Conservation (phyloP, 2,797 vertebrate genomes). For the Gephyroberyx darwinii region DNA sequence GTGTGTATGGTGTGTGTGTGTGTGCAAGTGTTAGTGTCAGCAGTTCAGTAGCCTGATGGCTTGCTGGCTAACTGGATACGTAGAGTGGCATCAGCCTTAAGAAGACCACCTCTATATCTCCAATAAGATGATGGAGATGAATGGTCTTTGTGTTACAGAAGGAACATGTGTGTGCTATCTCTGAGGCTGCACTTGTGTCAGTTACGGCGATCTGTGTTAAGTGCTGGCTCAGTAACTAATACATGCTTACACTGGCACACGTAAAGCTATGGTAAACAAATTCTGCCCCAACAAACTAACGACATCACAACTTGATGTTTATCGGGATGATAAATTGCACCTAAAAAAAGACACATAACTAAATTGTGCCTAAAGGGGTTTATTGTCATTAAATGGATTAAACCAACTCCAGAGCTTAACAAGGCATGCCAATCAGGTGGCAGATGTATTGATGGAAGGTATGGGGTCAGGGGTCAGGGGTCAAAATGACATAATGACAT, state of each 20-base stretch:
- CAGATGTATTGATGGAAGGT: constrained; percentile 40
- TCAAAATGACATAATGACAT: constrained; percentile 49
- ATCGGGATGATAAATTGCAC: constrained; percentile 53
- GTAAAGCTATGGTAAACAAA: constrained; percentile 39
- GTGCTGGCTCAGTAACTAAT: constrained; percentile 15
- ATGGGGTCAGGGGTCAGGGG: constrained; percentile 50
- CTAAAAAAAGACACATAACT: constrained; percentile 41
- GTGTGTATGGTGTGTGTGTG: too few species aligned
- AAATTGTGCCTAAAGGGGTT: constrained; percentile 53
- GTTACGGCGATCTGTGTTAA: constrained; percentile 15
- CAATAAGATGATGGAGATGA: too few species aligned
- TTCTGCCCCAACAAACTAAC: constrained; percentile 38
- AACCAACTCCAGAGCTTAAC: constrained; percentile 49
- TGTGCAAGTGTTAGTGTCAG: too few species aligned
- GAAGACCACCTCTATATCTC: too few species aligned
- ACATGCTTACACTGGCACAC: not conserved
- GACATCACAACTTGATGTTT: constrained; percentile 36
- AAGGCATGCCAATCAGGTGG: constrained; percentile 42
- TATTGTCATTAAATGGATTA: constrained; percentile 61
- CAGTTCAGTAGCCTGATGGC: too few species aligned
- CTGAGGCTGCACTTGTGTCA: not conserved
- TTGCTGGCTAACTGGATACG: too few species aligned
- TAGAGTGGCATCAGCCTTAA: too few species aligned
- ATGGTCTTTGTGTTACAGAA: too few species aligned
- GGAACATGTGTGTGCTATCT: too few species aligned